Conservation (phyloP, 1,140 invertebrate genomes). For the Drosophila ananassae region DNA sequence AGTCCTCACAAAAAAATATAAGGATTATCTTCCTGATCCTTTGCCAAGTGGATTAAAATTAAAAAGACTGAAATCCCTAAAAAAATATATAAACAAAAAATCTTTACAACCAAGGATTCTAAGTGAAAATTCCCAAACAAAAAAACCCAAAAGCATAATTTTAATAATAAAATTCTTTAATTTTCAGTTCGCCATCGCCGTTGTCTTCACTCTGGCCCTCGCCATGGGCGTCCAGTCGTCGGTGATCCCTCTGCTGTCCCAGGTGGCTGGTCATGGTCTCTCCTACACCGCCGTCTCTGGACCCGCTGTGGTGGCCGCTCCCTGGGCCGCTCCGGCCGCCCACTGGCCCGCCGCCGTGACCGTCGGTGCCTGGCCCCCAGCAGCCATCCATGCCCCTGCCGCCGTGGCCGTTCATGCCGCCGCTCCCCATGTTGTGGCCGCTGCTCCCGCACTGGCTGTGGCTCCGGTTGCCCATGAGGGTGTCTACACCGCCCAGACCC, state of each 20-base stretch:
- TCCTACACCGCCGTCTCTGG: conserved; percentile 69
- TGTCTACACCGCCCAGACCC: conserved; percentile 85
- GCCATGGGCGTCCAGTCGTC: conserved; percentile 82
- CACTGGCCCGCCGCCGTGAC: conserved; percentile 65
- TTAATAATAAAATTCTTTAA: background rate
- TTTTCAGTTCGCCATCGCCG: conserved; percentile 69
- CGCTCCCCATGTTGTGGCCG: conserved; percentile 11
- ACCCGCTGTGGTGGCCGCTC: conserved; percentile 60
- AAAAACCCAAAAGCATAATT: background rate
- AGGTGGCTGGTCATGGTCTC: conserved; percentile 70
- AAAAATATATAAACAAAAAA: background rate
- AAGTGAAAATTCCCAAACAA: too few relatives aligned
- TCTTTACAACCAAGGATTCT: too few relatives aligned
- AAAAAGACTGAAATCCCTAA: background rate
- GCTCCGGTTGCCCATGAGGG: conserved; percentile 70
- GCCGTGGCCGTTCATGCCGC: conserved; percentile 41
- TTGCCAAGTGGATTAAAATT: background rate
- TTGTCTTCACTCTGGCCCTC: conserved; percentile 77
- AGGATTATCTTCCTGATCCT: background rate
- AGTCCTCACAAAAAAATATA: conserved; percentile 25
- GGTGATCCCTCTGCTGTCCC: conserved; percentile 69
- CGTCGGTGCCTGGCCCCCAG: conserved; percentile 58
- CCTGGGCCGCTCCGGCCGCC: conserved; percentile 60
- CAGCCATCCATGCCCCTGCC: conserved; percentile 39
- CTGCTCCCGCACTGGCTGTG: conserved; percentile 60